Base-by-base conservation (phyloP, 2,888 invertebrate genomes). In the Hedychridium roseum region DNA sequence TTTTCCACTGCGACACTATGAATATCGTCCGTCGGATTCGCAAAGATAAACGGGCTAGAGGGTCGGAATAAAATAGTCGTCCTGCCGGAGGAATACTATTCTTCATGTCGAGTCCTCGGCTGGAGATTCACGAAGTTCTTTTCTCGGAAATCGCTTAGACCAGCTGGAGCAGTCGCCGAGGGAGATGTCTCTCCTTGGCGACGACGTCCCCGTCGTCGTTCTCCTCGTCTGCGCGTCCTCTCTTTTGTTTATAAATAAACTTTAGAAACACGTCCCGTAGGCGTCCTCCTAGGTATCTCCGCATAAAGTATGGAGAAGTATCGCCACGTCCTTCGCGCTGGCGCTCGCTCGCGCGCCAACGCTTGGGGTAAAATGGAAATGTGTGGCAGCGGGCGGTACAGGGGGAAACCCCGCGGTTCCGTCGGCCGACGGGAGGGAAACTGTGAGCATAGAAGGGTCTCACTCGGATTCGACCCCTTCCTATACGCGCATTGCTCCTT, bases 331-430 rank as follows among this genome's bases (percentile, higher is more conserved):
- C 53, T 34, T 35, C 60, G 52, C 43, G n/a, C n/a, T n/a, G n/a
- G n/a, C n/a, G n/a, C n/a, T n/a, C n/a, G n/a, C n/a, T n/a, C n/a
- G n/a, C n/a, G 49, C 16, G 38, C 58, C n/a, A n/a, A n/a, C n/a
- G n/a, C n/a, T n/a, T n/a, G 58, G 69, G 64, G 70, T 69, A 66
- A 68, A 71, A 72, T 72, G 72, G 70, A 70, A 72, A 71, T 72
- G 65, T 55, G 45, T 63, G 60, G 53, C 71, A 70, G 64, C 71
- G 59, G 72, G 69, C 56, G 68, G 64, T 62, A 59, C 43, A 48
- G 54, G 53, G n/a, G 56, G 71, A 66, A 66, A 66, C 71, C 71
- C 72, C 65, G 67, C 58, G 62, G 71, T 64, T 70, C 57, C 60
- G 55, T 54, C 60, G 56, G 44, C 47, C 35, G 31, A 38, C 43